Evolutionary conservation across 1,140 invertebrate species (phyloP), one percentile per base, ranked within the genome.

Genomic region (Lethrus apterus): DNA sequence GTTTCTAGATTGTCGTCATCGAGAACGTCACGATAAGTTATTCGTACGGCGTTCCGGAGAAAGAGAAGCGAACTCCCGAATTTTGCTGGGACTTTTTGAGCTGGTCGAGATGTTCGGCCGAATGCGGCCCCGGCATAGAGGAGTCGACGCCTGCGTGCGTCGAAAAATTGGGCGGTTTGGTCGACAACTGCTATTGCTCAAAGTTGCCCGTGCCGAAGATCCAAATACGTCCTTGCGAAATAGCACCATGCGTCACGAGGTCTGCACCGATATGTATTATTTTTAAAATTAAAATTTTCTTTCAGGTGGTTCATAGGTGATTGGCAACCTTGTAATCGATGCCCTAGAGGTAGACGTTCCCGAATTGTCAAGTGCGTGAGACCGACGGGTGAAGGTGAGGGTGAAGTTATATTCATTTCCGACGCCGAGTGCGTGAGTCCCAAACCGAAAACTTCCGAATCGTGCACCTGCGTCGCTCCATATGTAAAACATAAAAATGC

Each of bases 81-180:
- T 56, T 56, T 29, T 31, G 31, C 18, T 56, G 69, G 13, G 43
- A 57, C 1, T 78, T 73, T 73, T 57, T 63, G 3, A 19, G 44
- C 2, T 77, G 74, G 75, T 63, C 66, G 4, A 46, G 53, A 2
- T 78, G 78, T 55, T 69, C 70, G 9, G 59, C 69, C 15, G 67
- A 69, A 10, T 78, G 76, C 59, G 72, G 73, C 0, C 61, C 65
- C 7, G 76, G 75, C 14, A 62, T 74, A 8, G 57, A 51, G 33
- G 44, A 46, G 30, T 55, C 64, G n/a, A 48, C 57, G 21, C 52
- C 65, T n/a, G 56, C 55, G 18, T 67, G 64, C 49, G 34, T 60
- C 9, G 65, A 67, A 52, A 52, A 54, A 34, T 41, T 55, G 8
- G 59, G 60, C 10, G 65, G 65, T 2, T 15, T 58, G 15, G 65